Evolutionary conservation across 2,797 vertebrate species (phyloP).

Genomic region (Cetoscarus ocellatus): DNA sequence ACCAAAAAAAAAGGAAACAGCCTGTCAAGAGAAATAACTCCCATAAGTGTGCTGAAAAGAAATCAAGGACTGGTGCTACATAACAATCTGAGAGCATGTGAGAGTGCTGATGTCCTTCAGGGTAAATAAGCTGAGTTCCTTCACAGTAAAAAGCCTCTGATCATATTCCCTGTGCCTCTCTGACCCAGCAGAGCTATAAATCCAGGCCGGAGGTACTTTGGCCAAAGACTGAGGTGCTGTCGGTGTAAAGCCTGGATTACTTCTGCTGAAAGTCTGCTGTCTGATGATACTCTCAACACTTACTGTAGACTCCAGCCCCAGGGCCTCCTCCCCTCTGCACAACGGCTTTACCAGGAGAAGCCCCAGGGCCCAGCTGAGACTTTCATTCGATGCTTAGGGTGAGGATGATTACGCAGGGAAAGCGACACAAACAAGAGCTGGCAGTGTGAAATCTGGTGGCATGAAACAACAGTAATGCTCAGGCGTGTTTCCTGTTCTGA

Average conservation of each 20-base stretch:
- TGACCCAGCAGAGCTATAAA: slow-evolving; percentile 12
- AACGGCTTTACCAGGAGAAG: slow-evolving; percentile 43
- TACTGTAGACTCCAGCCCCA: slow-evolving; percentile 22
- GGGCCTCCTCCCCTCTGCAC: slow-evolving; percentile 41
- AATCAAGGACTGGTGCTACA: background rate
- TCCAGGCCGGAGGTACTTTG: slow-evolving; percentile 29
- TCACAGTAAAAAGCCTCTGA: slow-evolving; percentile 15
- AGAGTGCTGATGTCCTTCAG: slow-evolving; percentile 18
- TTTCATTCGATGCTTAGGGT: slow-evolving; percentile 66
- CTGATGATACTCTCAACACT: slow-evolving; percentile 39
- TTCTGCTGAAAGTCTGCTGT: slow-evolving; percentile 23
- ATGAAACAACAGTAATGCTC: slow-evolving; percentile 14
- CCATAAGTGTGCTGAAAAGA: slow-evolving; percentile 12
- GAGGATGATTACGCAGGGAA: slow-evolving; percentile 57
- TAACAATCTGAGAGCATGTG: slow-evolving; percentile 8
- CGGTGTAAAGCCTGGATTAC: slow-evolving; percentile 45
- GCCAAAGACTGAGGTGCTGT: slow-evolving; percentile 39
- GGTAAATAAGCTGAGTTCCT: slow-evolving; percentile 18
- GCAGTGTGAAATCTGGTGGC: slow-evolving; percentile 37
- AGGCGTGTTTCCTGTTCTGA: slow-evolving; percentile 17
- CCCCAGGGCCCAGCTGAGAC: slow-evolving; percentile 52
- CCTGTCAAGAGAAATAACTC: background rate
- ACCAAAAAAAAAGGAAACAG: background rate
- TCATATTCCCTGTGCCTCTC: slow-evolving; percentile 6
- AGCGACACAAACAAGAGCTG: slow-evolving; percentile 48